Base-by-base conservation (phyloP, 2,113 vertebrate species). In the Pseudopipra pipra region DNA sequence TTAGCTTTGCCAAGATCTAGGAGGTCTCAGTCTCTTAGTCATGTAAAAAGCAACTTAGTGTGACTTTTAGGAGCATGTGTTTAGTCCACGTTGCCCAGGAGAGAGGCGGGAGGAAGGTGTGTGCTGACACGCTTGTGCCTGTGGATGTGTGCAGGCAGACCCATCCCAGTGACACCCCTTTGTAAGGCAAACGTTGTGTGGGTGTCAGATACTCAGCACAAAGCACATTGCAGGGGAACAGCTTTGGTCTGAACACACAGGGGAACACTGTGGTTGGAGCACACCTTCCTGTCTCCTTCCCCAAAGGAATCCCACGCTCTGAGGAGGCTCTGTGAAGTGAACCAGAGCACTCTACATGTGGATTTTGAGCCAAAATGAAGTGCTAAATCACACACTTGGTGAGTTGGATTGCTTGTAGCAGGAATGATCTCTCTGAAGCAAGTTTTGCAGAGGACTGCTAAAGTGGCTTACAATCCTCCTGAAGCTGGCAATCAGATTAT, bases 401-500 rank as follows among this genome's bases (percentile, higher is more conserved):
- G 16, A 52, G 9, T 37, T 76, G 49, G 20, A 54, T 58, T 77
- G 43, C 35, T 85, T 8, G 41, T 58, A 22, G 20, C 51, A 82
- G 33, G 22, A 89, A 3, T 15, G 28, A 67, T 43, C 16, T 87
- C n/a, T 52, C 74, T 51, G 47, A 78, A 83, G n/a, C 61, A 71
- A 63, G 79, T 77, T 84, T 56, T 90, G 35, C 35, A 56, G 72
- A 49, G 70, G 63, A 43, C 63, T 63, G 72, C 63, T 71, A 6
- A 76, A 56, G 49, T 56, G 76, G 56, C 49, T 49, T 77, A 56
- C n/a, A 84, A 86, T 61, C 87, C 72, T 92, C 51, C 77, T 47
- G 61, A 84, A 83, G 51, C 51, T 87, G 89, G 25, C 80, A 77
- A 84, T 62, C 65, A 86, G 96, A 91, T 95, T 95, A 91, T 91